Percentiles rank a stretch among this genome's conserved stretches.
phyloP scores from a whole-genome alignment of 1,140 invertebrate genomes.

The Mycetomoellerius zeteki region DNA sequence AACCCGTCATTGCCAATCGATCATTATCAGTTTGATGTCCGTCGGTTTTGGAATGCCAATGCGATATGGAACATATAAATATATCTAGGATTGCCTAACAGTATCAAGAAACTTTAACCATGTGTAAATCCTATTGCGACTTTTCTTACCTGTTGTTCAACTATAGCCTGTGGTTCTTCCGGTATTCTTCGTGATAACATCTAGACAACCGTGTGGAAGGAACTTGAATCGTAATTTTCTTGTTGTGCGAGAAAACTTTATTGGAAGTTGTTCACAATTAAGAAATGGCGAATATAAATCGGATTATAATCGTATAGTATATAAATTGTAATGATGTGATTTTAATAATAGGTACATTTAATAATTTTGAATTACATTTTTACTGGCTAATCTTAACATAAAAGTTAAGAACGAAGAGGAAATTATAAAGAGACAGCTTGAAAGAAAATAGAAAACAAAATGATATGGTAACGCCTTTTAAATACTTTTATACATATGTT shows the following conservation, averaged over 20 bases:
- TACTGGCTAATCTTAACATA: background rate
- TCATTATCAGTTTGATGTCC: background rate
- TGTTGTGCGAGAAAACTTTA: background rate
- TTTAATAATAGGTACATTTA: background rate
- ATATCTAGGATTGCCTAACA: background rate
- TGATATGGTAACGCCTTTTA: background rate
- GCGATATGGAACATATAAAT: background rate
- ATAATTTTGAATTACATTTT: background rate
- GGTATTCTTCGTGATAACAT: conserved; percentile 27
- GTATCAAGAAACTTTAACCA: conserved; percentile 44
- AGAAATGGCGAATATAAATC: background rate
- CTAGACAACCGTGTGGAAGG: background rate
- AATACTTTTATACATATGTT: conserved; percentile 20
- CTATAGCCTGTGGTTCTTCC: background rate
- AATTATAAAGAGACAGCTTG: background rate
- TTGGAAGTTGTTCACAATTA: background rate
- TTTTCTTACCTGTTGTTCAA: conserved; percentile 43
- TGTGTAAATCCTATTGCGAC: conserved; percentile 18
- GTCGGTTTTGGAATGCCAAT: conserved; percentile 33
- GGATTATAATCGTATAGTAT: background rate
- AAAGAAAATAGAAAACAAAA: background rate
- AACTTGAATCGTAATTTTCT: conserved; percentile 19
- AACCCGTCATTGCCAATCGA: background rate
- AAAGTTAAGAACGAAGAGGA: background rate
- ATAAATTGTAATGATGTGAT: background rate